Evolutionary conservation across 2,113 vertebrate genomes (phyloP).

Genomic region (Acrocephalus kingi): DNA sequence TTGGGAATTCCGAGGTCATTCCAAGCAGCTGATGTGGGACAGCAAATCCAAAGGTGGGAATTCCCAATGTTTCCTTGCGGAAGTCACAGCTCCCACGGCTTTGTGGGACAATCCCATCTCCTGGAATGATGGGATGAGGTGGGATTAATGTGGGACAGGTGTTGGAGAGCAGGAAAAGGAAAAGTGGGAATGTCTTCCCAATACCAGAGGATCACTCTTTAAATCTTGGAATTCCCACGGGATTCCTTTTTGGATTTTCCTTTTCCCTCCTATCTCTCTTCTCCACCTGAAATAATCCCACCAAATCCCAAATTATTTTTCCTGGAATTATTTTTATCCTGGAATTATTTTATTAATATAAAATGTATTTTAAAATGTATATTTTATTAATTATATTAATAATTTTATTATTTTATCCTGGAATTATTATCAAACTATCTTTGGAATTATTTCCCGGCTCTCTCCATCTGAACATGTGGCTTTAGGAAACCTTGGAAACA

Average conservation of each 20-base stretch:
- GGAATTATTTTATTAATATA: neutral
- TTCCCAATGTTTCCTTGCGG: neutral
- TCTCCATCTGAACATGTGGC: too few relatives aligned
- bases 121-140: neutral
- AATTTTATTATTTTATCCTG: too few relatives aligned
- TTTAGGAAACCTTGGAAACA: too few relatives aligned
- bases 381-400: too few relatives aligned
- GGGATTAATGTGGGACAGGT: neutral
- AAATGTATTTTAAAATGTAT: too few relatives aligned
- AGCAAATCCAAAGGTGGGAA: neutral
- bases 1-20: fast-evolving
- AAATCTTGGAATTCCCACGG: neutral
- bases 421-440: too few relatives aligned
- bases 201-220: too few relatives aligned
- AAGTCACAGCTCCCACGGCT: neutral
- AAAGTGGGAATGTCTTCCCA: neutral
- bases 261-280: neutral
- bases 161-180: fast-evolving
- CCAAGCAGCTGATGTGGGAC: neutral
- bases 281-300: neutral
- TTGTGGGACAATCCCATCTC: neutral
- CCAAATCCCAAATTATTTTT: neutral
- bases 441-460: too few relatives aligned
- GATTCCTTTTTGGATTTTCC: neutral
- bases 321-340: neutral